These are phyloP conservation scores for Eupithecia vulgata DNA, from an alignment of 2,888 invertebrate species.

Conservation along the genomic window DNA sequence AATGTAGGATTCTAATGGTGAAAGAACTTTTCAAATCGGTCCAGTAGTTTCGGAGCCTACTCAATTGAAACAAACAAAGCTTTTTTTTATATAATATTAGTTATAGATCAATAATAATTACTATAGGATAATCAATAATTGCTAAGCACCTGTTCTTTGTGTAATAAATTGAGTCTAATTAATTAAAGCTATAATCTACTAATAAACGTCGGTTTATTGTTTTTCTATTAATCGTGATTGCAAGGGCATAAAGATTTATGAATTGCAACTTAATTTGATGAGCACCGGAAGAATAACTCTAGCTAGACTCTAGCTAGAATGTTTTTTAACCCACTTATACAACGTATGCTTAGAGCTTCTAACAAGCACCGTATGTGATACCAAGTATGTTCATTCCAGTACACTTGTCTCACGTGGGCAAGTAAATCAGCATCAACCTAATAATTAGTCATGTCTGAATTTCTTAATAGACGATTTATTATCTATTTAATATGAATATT, in stretches of 20 bases:
- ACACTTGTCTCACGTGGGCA: background rate
- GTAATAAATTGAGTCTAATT: slow-evolving; percentile 4
- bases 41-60: too few species aligned
- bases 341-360: too few species aligned
- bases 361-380: too few species aligned
- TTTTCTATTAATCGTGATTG: background rate
- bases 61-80: too few species aligned
- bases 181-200: background rate
- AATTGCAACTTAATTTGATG: background rate
- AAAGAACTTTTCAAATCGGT: too few species aligned
- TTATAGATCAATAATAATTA: background rate
- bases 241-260: background rate
- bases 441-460: background rate
- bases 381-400: too few species aligned
- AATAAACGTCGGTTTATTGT: slow-evolving; percentile 2
- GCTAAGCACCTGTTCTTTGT: background rate
- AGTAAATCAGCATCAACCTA: too few species aligned
- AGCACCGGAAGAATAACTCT: background rate
- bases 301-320: background rate
- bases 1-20: too few species aligned
- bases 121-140: background rate
- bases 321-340: background rate
- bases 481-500: background rate
- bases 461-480: background rate
- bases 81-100: too few species aligned